Conservation (phyloP, 2,888 invertebrate genomes). For the Hirtodrosophila histrioides region DNA sequence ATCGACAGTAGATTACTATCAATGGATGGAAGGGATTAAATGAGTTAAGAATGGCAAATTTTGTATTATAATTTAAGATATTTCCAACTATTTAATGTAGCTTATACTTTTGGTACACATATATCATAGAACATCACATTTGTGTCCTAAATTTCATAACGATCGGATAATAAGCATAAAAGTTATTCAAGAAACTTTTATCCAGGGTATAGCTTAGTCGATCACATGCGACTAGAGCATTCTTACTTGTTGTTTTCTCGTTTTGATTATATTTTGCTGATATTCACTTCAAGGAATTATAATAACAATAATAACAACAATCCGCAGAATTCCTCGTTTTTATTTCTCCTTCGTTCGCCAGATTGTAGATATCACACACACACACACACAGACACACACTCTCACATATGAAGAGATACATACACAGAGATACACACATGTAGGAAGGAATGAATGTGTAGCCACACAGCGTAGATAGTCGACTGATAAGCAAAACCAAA, state of each 20-base stretch:
- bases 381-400: conserved; percentile 49
- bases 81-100: no score
- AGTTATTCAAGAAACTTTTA: no score
- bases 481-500: conserved; percentile 78
- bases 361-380: conserved; percentile 79
- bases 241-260: conserved; percentile 58
- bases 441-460: conserved; percentile 82
- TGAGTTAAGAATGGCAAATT: no score
- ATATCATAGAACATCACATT: no score
- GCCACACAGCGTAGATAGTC: conserved; percentile 82
- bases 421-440: conserved; percentile 29
- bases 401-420: conserved; percentile 9
- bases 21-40: no score
- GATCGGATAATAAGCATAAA: no score
- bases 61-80: no score
- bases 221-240: not conserved
- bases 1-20: no score
- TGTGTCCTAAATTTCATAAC: no score
- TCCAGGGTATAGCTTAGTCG: no score
- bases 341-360: conserved; percentile 68
- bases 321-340: conserved; percentile 82
- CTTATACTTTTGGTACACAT: no score
- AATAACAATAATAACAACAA: conserved; percentile 84
- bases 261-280: conserved; percentile 83
- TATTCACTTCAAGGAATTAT: conserved; percentile 84